A percentile compares a stretch with the other conserved stretches of the same genome.
phyloP scores from a whole-genome alignment of 2,797 vertebrate genomes.

The Syngnathus acus region DNA sequence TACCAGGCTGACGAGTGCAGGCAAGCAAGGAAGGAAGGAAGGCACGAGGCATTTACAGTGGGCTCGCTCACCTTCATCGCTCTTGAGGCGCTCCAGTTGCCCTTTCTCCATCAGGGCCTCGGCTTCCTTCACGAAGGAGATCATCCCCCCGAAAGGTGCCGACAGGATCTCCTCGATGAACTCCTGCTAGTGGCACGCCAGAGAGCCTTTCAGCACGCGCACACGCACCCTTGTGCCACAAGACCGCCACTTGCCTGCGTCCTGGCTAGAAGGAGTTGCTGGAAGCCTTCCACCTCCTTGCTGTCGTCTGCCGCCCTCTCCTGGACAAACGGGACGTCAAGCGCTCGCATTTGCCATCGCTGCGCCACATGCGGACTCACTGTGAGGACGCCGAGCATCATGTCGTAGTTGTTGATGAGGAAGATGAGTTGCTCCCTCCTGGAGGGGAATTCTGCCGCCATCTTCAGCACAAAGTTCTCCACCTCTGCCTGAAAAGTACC shows the following conservation, averaged over 20 bases:
- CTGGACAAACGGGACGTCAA: slow-evolving; percentile 47
- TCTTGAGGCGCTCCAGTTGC: slow-evolving; percentile 80
- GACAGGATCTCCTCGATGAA: slow-evolving; percentile 90
- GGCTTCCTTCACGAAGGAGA: slow-evolving; percentile 87
- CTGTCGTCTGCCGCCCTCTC: slow-evolving; percentile 89
- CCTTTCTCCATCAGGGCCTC: slow-evolving; percentile 84
- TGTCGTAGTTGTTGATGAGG: slow-evolving; percentile 95
- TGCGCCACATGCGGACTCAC: slow-evolving; percentile 44
- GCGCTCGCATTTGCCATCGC: too few species aligned
- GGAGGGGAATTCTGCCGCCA: slow-evolving; percentile 90
- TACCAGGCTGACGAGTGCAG: too few species aligned
- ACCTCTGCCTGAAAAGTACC: slow-evolving; percentile 75
- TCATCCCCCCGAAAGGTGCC: slow-evolving; percentile 86
- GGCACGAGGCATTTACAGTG: too few species aligned
- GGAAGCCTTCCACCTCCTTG: slow-evolving; percentile 90
- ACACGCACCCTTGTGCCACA: neutral
- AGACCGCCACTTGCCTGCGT: slow-evolving; percentile 69
- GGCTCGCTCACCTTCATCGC: slow-evolving; percentile 76
- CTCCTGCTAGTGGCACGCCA: slow-evolving; percentile 64
- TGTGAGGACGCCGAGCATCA: slow-evolving; percentile 90
- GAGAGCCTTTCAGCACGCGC: too few species aligned
- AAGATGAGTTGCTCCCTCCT: slow-evolving; percentile 89
- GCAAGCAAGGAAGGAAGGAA: too few species aligned
- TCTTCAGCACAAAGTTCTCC: slow-evolving; percentile 90
- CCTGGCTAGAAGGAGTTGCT: slow-evolving; percentile 83